Base-by-base conservation (phyloP, 2,113 vertebrate species). In the Equus przewalskii region DNA sequence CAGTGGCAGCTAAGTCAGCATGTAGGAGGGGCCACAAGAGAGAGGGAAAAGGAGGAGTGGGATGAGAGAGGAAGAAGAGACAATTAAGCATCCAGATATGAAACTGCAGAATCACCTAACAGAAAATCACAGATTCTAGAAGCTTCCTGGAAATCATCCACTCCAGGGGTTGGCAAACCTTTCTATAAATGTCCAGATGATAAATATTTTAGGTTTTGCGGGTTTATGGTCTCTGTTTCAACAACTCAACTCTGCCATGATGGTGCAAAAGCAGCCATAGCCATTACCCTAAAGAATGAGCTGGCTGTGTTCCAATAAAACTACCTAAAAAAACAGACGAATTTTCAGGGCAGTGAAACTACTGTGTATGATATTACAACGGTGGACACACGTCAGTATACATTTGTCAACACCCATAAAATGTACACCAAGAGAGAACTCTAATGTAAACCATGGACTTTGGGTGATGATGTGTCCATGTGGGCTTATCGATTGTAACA, bases 1-100 rank as follows among this genome's bases (percentile, higher is more conserved):
- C 99, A 0, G 99, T 99, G 54, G 99, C 99, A 79, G 99, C 99
- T 99, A 94, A 0, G 30, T 65, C 82, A 84, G 26, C 60, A 51
- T 0, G 58, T 0, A 44, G 60, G 30, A 5, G 2, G 0, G 64
- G 7, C 15, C 46, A 30, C 72, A 15, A 46, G 44, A 86, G 46
- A 88, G 78, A 90, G 21, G 65, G 56, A n/a, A 78, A 8, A 85
- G 60, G 33, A 82, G 60, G 60, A 81, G 70, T 36, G 10, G 13
- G 36, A 64, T 72, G 41, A 93, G 21, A 26, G 26, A 54, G 56
- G 36, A 93, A 75, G 69, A 83, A 73, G 7, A 41, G 41, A 67
- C 41, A 76, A 33, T 26, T 19, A 49, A 69, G 88, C 4, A 19
- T 28, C 3, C 19, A 60, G 89, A 58, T 4, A 26, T 26, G 14